phyloP scores from a whole-genome alignment of 2,797 vertebrate species.

The Ptychobarbus kaznakovi region DNA sequence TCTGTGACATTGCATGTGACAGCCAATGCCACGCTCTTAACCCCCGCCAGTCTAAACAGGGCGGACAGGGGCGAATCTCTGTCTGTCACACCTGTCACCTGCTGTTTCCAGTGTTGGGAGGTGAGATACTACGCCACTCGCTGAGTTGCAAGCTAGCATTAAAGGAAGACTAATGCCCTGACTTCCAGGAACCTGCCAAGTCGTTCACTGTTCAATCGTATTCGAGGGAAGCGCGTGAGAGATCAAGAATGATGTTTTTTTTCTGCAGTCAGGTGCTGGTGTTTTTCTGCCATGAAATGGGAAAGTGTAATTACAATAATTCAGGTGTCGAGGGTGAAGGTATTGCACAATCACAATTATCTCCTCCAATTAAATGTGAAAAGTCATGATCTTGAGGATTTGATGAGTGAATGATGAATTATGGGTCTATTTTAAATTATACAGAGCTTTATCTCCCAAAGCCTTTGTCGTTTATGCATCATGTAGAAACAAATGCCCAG shows the following conservation, averaged over 20 bases:
- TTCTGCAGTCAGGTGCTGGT: background rate
- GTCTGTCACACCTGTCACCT: constrained; percentile 52
- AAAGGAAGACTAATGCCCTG: constrained; percentile 27
- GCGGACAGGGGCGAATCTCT: constrained; percentile 18
- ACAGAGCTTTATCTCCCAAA: constrained; percentile 42
- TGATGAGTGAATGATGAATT: constrained; percentile 39
- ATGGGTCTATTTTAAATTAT: constrained; percentile 21
- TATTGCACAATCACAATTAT: constrained; percentile 29
- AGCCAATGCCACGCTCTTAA: constrained; percentile 29
- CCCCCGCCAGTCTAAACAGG: constrained; percentile 23
- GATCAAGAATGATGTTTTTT: constrained; percentile 2
- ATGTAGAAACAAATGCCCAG: background rate
- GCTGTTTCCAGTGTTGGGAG: constrained; percentile 15
- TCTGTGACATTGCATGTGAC: constrained; percentile 41
- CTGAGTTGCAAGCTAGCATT: constrained; percentile 1
- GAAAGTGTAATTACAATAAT: constrained; percentile 36
- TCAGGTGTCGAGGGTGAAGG: background rate
- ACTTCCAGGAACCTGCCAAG: constrained; percentile 25
- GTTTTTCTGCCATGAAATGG: constrained; percentile 10
- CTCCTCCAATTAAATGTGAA: constrained; percentile 18
- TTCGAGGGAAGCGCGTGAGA: background rate
- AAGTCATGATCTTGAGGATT: constrained; percentile 8
- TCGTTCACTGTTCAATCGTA: constrained; percentile 20
- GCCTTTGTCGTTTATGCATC: constrained; percentile 22
- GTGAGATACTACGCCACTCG: constrained; percentile 19